Base-by-base conservation (phyloP, 2,888 invertebrate genomes). In the Netelia fuscicornis region DNA sequence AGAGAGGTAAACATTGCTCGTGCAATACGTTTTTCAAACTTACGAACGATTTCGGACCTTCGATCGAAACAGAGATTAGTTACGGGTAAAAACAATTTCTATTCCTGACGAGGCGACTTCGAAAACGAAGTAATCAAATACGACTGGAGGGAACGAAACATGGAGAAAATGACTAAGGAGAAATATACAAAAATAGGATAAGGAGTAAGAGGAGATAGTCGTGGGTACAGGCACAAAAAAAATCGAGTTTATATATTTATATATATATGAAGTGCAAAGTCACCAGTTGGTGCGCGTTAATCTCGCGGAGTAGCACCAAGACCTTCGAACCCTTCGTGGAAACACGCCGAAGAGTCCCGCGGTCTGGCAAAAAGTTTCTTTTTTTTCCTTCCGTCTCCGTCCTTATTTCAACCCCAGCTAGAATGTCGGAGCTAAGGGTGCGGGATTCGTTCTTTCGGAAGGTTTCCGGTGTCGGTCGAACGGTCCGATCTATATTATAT, bases 401-500 rank as follows among this genome's bases (percentile, higher is more conserved):
- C 62, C 25, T 23, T 9, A 30, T 62, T 74, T 62, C 58, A 76
- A 64, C 75, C 75, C 75, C 64, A 65, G 67, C 62, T 25, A 54
- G 17, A 54, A 67, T 44, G 72, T 25, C 67, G 62, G 68, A 67
- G 76, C 72, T 80, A 70, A 65, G 70, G 80, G 80, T 44, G 75
- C 79, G 54, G 56, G 54, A 10, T 6, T 77, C 81, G 77, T 77
- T 81, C 77, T 72, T 78, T 58, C 48, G 84, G 68, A 84, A 77
- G 84, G 67, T 74, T 81, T 84, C 84, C 84, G 84, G 84, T 84
- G 60, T 71, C 79, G 77, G 79, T 80, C 62, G 79, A 65, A 48
- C 62, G 70, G 70, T 5, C 65, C 48, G 30, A 54, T 52, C 62
- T 71, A 42, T 67, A 62, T 25, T 54, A 54, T 52, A 56, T 2